phyloP scores from a whole-genome alignment of 2,113 vertebrate species.

The Aspiorhynchus laticeps region DNA sequence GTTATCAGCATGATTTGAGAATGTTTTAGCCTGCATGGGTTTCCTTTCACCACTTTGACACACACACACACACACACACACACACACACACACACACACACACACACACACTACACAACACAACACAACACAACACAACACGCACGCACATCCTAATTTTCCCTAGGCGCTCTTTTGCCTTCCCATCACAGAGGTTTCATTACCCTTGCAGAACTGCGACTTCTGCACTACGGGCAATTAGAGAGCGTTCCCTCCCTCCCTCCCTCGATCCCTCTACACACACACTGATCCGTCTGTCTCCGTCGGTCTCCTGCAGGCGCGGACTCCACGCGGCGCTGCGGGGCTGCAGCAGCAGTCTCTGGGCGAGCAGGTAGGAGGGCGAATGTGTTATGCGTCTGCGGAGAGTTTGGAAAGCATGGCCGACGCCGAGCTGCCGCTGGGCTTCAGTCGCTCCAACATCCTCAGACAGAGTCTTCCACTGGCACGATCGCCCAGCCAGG shows the following conservation, averaged over 20 bases:
- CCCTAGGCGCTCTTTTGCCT: constrained; percentile 30
- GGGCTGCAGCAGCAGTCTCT: constrained; percentile 77
- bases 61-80: not conserved
- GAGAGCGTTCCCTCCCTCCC: not conserved
- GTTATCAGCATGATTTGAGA: constrained; percentile 15
- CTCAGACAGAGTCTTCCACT: constrained; percentile 95
- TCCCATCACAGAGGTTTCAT: constrained; percentile 39
- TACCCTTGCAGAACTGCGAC: constrained; percentile 39
- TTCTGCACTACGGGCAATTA: constrained; percentile 36
- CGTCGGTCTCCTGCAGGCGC: constrained; percentile 75
- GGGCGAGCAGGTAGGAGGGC: constrained; percentile 88
- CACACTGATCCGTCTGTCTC: constrained; percentile 12
- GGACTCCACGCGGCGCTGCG: constrained; percentile 88
- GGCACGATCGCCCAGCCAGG: constrained; percentile 94
- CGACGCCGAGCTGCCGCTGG: constrained; percentile 89
- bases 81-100: not conserved
- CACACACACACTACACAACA: not conserved
- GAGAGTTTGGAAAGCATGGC: constrained; percentile 97
- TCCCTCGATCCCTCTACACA: not conserved
- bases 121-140: not conserved
- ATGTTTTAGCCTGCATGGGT: constrained; percentile 6
- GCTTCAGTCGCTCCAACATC: constrained; percentile 96
- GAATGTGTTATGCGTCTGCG: constrained; percentile 90
- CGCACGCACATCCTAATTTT: constrained; percentile 3
- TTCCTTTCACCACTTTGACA: constrained; percentile 9